These are phyloP conservation scores for Tachysurus fulvidraco DNA, from an alignment of 2,113 vertebrate species.

Conservation along the genomic window DNA sequence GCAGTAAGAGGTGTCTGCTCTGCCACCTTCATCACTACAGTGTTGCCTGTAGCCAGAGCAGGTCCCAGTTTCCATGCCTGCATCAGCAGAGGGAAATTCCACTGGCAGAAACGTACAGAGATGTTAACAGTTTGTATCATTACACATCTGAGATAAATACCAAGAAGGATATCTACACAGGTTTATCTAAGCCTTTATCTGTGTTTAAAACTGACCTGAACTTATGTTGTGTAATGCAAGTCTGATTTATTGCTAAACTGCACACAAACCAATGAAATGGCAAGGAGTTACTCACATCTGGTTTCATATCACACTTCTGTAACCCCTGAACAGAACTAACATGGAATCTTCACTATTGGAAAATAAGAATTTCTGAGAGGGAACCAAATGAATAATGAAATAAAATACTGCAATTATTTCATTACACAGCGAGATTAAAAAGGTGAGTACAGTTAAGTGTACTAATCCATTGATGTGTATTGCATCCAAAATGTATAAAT, in stretches of 20 bases:
- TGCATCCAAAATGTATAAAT: too few relatives aligned
- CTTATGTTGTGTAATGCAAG: neutral
- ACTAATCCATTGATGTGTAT: too few relatives aligned
- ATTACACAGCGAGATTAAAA: too few relatives aligned
- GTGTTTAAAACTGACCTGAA: neutral
- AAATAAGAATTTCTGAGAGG: too few relatives aligned
- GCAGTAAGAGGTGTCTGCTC: conserved; percentile 83
- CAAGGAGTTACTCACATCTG: too few relatives aligned
- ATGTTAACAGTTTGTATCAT: neutral
- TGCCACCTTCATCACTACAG: conserved; percentile 93
- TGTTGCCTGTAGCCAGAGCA: conserved; percentile 92
- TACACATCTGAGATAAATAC: neutral
- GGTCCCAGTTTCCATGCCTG: conserved; percentile 94
- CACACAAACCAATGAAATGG: neutral
- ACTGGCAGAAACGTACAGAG: neutral
- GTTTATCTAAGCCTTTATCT: neutral
- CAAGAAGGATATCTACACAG: neutral
- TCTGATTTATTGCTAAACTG: neutral
- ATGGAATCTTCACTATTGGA: too few relatives aligned
- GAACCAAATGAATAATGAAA: too few relatives aligned
- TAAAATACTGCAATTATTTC: too few relatives aligned
- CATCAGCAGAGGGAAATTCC: conserved; percentile 97
- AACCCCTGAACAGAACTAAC: too few relatives aligned
- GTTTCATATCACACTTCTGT: neutral
- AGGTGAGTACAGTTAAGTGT: too few relatives aligned